phyloP scores from a whole-genome alignment of 2,113 vertebrate species.

The Chloropsis hardwickii region DNA sequence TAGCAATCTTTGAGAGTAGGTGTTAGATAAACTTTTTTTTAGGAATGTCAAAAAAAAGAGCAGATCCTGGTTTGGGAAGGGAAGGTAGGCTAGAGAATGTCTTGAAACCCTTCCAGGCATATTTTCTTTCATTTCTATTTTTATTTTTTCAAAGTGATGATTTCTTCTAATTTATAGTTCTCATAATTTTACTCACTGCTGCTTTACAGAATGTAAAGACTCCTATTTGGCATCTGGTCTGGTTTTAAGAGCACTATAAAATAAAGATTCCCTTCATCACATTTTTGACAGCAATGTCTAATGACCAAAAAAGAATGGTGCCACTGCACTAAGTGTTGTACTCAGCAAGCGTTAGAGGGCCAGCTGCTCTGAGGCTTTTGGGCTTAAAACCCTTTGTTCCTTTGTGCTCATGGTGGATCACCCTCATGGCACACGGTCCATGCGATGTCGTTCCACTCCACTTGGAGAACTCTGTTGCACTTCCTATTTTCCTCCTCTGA shows the following conservation, averaged over 20 bases:
- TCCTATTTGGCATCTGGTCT: not conserved
- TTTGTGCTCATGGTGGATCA: not conserved
- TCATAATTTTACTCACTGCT: not conserved
- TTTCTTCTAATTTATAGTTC: not conserved
- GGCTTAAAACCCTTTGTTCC: not conserved
- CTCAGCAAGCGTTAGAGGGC: not conserved
- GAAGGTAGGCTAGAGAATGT: not conserved
- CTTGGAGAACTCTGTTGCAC: not conserved
- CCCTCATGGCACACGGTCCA: accelerated
- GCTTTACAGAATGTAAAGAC: not conserved
- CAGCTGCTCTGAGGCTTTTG: not conserved
- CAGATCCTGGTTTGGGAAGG: not conserved
- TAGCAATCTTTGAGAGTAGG: not conserved
- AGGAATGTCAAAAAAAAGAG: not conserved
- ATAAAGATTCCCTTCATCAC: not conserved
- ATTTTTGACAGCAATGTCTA: not conserved
- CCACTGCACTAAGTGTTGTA: not conserved
- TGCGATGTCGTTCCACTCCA: accelerated
- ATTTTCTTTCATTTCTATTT: not conserved
- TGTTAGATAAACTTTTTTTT: not conserved
- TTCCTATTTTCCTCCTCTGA: not conserved
- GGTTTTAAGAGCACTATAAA: not conserved
- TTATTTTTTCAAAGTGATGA: not conserved
- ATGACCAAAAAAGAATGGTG: not conserved
- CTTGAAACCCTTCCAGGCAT: not conserved